Base-by-base conservation (phyloP, 2,113 vertebrate genomes). In the Sinocyclocheilus grahami region DNA sequence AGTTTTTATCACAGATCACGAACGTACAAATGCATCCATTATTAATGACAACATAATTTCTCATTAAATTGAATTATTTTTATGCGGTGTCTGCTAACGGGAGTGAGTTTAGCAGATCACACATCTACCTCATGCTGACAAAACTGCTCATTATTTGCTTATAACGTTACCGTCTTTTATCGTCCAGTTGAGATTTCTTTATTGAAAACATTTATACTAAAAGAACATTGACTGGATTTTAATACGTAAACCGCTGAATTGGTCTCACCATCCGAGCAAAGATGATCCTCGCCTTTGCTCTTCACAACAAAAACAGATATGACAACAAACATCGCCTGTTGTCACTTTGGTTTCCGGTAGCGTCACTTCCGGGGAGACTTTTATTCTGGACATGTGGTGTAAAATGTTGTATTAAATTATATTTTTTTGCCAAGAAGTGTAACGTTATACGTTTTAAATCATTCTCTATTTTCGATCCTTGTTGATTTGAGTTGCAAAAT, bases 241-340 rank as follows among this genome's bases (percentile, higher is more conserved):
- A 63, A 63, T 18, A 53, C 51, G 33, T 9, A 24, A 82, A 53
- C 8, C 72, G 16, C 4, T n/a, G 11, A 27, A 58, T 55, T 5
- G 67, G 13, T 58, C 86, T 86, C 48, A 89, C 83, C 86, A 51
- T 63, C 24, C 8, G 37, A 42, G 30, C 16, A 16, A 53, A 51
- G 48, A 72, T 58, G 78, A 22, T 37, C 48, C 58, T 86, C 79
- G 86, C 88, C 77, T 93, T 90, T 91, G 93, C 93, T 92, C 91
- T 93, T 89, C 93, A 92, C 89, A 93, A 90, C 94, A 92, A 95
- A 93, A 86, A 87, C 86, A 86, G 71, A 90, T 92, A 94, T 94
- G 94, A 95, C 94, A 95, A 95, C 94, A 95, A 94, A 94, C 90
- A 91, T 62, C 42, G 33, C 46, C 55, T 80, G 84, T 83, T 87